phyloP scores from a whole-genome alignment of 2,113 vertebrate genomes.

The Lichenostomus cassidix region DNA sequence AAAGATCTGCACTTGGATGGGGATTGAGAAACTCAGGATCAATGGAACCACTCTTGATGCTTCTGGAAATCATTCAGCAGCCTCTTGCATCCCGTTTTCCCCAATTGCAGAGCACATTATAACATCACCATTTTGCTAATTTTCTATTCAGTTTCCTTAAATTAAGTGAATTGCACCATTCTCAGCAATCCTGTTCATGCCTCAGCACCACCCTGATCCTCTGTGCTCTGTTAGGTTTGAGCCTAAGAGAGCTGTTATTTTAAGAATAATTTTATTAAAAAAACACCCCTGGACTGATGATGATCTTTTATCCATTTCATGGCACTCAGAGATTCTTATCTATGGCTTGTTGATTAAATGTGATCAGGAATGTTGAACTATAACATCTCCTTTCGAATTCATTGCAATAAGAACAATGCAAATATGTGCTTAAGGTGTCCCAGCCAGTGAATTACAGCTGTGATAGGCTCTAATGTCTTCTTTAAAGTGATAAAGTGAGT shows the following conservation, averaged over 20 bases:
- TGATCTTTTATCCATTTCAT: not conserved
- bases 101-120: not conserved
- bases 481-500: not conserved
- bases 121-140: not conserved
- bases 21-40: not conserved
- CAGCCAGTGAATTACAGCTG: not conserved
- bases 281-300: not conserved
- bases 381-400: not conserved
- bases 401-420: constrained; percentile 14
- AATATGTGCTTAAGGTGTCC: constrained; percentile 19
- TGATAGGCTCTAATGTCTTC: not conserved
- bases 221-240: not conserved
- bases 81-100: not conserved
- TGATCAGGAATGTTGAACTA: not conserved
- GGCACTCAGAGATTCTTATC: not conserved
- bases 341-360: constrained; percentile 33
- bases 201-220: not conserved
- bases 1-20: not conserved
- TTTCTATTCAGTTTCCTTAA: not conserved
- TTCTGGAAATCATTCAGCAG: not conserved
- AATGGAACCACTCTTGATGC: not conserved
- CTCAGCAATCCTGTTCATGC: not conserved
- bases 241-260: not conserved
- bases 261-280: not conserved
- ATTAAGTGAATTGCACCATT: not conserved